A percentile compares a stretch with the other conserved stretches of the same genome.
Evolutionary conservation across 2,797 vertebrate species (phyloP).

Genomic region (Oophaga sylvatica): DNA sequence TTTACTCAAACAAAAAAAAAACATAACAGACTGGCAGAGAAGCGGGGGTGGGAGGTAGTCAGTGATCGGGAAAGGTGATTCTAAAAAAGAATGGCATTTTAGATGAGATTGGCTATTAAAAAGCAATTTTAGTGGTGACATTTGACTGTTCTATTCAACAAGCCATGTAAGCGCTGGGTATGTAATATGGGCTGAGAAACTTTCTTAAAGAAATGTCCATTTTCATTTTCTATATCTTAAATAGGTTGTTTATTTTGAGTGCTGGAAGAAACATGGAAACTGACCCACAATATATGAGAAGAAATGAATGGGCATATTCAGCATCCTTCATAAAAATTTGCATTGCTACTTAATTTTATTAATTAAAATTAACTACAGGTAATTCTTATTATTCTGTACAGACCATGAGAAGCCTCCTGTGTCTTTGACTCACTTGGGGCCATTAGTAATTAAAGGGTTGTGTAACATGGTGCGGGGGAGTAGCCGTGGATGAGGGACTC

Average conservation of each 20-base stretch:
- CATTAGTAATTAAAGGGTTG: too few relatives aligned
- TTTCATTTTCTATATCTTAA: background rate
- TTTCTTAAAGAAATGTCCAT: background rate
- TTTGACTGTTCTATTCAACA: conserved; percentile 23
- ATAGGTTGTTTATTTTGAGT: background rate
- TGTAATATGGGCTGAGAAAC: background rate
- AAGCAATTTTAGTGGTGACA: conserved; percentile 5
- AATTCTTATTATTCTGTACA: too few relatives aligned
- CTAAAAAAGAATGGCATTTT: conserved; percentile 5
- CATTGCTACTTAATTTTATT: background rate
- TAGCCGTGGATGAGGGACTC: too few relatives aligned
- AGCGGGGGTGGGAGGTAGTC: background rate
- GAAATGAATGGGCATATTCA: background rate
- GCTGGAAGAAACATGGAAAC: background rate
- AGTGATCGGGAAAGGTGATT: background rate
- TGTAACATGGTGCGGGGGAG: too few relatives aligned
- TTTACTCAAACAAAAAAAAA: background rate
- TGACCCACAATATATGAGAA: background rate
- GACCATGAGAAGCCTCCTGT: too few relatives aligned
- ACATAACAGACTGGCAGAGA: background rate
- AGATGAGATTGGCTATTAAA: conserved; percentile 11
- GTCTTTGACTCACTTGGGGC: too few relatives aligned
- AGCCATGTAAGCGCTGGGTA: background rate
- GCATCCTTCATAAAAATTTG: background rate
- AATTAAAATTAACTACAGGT: background rate